A percentile compares a stretch with the other conserved stretches of the same genome.
Conservation (phyloP, 2,797 vertebrate species). For the Acanthurus tractus region DNA sequence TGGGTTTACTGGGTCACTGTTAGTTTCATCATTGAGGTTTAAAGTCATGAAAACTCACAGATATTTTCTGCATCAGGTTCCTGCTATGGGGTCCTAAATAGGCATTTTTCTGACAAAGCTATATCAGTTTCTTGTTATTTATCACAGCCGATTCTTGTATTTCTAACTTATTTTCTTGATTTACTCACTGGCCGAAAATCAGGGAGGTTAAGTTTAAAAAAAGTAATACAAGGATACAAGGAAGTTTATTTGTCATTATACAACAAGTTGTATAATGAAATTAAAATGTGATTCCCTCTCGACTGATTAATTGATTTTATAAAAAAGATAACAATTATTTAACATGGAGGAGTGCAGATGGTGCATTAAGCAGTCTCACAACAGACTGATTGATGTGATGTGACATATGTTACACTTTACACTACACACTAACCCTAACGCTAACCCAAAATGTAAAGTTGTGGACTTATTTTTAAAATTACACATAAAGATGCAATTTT, state of each 20-base stretch:
- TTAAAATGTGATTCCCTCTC: too few species aligned
- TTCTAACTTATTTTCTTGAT: background rate
- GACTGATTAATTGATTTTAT: too few species aligned
- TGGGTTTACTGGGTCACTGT: background rate
- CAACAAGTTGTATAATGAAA: too few species aligned
- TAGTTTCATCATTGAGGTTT: background rate
- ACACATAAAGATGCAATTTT: background rate
- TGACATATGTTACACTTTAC: too few species aligned
- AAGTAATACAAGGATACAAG: too few species aligned
- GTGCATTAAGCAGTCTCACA: too few species aligned
- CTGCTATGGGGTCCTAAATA: background rate
- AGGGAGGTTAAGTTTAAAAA: background rate
- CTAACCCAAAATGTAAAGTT: background rate
- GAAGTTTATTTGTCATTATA: too few species aligned
- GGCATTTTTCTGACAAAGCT: background rate
- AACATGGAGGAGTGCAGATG: too few species aligned
- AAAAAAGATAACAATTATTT: too few species aligned
- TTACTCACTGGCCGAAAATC: background rate
- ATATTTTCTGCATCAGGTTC: constrained; percentile 1
- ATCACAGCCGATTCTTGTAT: background rate
- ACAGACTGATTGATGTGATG: too few species aligned
- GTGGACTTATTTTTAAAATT: background rate
- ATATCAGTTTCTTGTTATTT: background rate
- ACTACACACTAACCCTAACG: too few species aligned
- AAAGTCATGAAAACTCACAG: background rate